Evolutionary conservation across 2,113 vertebrate species (phyloP).

Genomic region (Chunga burmeisteri): DNA sequence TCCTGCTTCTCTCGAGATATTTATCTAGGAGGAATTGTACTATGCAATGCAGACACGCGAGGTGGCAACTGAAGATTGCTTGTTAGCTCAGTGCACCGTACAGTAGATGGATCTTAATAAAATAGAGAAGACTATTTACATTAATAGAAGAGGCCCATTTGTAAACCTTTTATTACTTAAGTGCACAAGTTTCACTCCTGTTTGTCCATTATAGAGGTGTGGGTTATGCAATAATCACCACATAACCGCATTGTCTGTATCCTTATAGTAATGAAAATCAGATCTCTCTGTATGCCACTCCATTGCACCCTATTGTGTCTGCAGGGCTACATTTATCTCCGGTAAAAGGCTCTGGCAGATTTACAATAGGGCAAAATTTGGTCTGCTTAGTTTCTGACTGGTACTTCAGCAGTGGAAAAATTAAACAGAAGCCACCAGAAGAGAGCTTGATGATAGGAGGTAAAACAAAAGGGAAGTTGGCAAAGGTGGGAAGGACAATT

Average conservation of each 20-base stretch:
- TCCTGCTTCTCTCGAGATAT: slow-evolving; percentile 76
- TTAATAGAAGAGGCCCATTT: slow-evolving; percentile 14
- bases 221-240: slow-evolving; percentile 8
- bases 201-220: slow-evolving; percentile 8
- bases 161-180: slow-evolving; percentile 40
- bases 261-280: slow-evolving; percentile 15
- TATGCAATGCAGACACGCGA: not conserved
- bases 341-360: not conserved
- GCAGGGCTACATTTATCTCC: not conserved
- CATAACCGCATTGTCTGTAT: not conserved
- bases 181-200: slow-evolving; percentile 15
- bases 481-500: not conserved
- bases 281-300: not conserved
- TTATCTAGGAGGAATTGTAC: slow-evolving; percentile 71
- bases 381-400: not conserved
- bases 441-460: not conserved
- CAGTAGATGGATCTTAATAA: slow-evolving; percentile 32
- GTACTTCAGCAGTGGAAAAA: not conserved
- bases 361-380: not conserved
- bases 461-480: not conserved
- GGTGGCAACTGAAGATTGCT: slow-evolving; percentile 37
- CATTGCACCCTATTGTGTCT: not conserved
- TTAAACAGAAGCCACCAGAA: not conserved
- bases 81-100: not conserved
- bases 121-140: slow-evolving; percentile 14